Percentiles rank a stretch among this genome's conserved stretches.
phyloP scores from a whole-genome alignment of 2,797 vertebrate species.

The Tarsius wallacei region DNA sequence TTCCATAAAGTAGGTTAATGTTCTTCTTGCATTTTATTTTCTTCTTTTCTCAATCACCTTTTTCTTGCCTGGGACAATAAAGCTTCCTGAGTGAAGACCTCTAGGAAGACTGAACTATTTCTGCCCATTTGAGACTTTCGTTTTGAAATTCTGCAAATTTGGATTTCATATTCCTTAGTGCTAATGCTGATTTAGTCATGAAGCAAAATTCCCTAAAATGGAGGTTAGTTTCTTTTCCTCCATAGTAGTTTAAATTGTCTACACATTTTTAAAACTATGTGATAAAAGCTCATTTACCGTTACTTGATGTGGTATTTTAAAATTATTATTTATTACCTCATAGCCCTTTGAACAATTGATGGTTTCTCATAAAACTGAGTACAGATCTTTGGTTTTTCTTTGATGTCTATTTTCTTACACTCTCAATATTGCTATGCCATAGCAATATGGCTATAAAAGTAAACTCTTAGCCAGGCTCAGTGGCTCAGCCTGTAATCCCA shows the following conservation, averaged over 20 bases:
- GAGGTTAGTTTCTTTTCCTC: neutral
- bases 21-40: neutral
- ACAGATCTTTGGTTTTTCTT: neutral
- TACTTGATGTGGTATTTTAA: neutral
- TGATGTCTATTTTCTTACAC: neutral
- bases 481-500: too few species aligned
- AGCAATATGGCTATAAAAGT: neutral
- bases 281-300: constrained; percentile 29
- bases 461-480: too few species aligned
- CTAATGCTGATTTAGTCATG: neutral
- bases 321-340: constrained; percentile 36
- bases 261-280: neutral
- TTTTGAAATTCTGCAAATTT: constrained; percentile 2
- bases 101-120: neutral
- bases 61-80: neutral
- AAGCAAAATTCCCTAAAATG: neutral
- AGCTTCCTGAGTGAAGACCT: neutral
- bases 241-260: neutral
- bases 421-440: neutral
- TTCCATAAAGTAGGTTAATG: neutral
- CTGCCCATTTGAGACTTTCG: neutral
- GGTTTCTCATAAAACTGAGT: constrained; percentile 9
- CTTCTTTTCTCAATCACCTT: neutral
- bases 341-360: constrained; percentile 27
- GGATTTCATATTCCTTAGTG: neutral